Base-by-base conservation (phyloP, 2,113 vertebrate genomes). In the Passer montanus region DNA sequence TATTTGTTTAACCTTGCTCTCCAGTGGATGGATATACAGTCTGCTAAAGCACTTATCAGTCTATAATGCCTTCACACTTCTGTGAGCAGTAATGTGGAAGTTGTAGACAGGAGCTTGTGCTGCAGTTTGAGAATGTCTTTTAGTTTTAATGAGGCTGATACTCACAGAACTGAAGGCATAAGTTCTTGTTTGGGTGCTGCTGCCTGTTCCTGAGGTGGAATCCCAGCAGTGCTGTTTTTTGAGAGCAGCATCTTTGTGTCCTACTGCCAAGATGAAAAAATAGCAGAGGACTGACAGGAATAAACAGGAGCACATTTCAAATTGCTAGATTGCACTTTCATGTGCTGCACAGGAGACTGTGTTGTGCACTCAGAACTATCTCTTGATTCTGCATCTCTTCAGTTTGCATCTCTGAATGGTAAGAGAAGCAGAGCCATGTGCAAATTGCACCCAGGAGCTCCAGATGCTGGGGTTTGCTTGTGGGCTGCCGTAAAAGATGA, bases 31-130 rank as follows among this genome's bases (percentile, higher is more conserved):
- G 94, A 93, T 95, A 84, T 92, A 89, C 77, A 93, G 95, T 95
- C 96, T 97, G 96, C 85, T 95, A 96, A 97, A 96, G 88, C 94
- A 96, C 92, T 94, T 95, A 90, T 92, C 95, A 97, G 90, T 95
- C 94, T 90, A 78, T 95, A 95, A 95, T 94, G 86, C 77, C 88
- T 93, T 97, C 92, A 88, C 94, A 90, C 93, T 92, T 96, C 60
- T 59, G 56, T 52, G 83, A 93, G 76, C 73, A 84, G 90, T 72
- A 47, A 14, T 50, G 93, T 84, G 90, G 80, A 96, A 73, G 86
- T 11, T 93, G 80, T 84, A 89, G 95, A 78, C 52, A 26, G 90
- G 70, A 96, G 78, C 52, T 90, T 81, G 64, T 79, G 90, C 92
- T 50, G 46, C 3, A 1, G 85, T 60, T 84, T 89, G 83, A 60